Conservation (phyloP, 2,797 vertebrate genomes). For the Enteromius thamalakanensis region DNA sequence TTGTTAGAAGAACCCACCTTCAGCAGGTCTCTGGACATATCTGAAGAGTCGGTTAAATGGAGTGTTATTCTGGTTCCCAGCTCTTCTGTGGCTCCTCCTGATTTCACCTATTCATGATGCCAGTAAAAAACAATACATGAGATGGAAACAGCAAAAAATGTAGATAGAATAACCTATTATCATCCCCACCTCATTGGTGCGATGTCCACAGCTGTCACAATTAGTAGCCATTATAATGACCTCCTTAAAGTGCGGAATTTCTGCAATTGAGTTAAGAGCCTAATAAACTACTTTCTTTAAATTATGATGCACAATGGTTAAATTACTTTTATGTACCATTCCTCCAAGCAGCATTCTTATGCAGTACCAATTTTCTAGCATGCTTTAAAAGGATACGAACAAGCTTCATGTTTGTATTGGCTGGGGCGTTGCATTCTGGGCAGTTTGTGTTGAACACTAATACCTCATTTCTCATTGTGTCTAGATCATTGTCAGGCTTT, state of each 20-base stretch:
- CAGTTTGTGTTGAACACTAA: slow-evolving; percentile 92
- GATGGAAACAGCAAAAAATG: background rate
- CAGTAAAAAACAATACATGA: background rate
- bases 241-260: slow-evolving; percentile 97
- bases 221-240: slow-evolving; percentile 97
- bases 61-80: slow-evolving; percentile 88
- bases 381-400: slow-evolving; percentile 84
- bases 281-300: background rate
- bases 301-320: background rate
- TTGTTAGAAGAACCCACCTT: slow-evolving; percentile 76
- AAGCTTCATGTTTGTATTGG: slow-evolving; percentile 96
- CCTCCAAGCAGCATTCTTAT: background rate
- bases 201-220: slow-evolving; percentile 90
- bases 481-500: slow-evolving; percentile 63
- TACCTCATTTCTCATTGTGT: slow-evolving; percentile 88
- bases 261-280: slow-evolving; percentile 72
- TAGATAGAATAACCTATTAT: background rate
- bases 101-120: slow-evolving; percentile 82
- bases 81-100: slow-evolving; percentile 88
- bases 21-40: slow-evolving; percentile 91
- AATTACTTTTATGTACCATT: background rate
- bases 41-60: slow-evolving; percentile 81
- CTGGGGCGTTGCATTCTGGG: slow-evolving; percentile 89
- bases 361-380: background rate
- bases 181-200: slow-evolving; percentile 90